Evolutionary conservation across 92 coral and sea anemone species (phyloP), one percentile per base, ranked within the genome.

Genomic region (Porites lobata): DNA sequence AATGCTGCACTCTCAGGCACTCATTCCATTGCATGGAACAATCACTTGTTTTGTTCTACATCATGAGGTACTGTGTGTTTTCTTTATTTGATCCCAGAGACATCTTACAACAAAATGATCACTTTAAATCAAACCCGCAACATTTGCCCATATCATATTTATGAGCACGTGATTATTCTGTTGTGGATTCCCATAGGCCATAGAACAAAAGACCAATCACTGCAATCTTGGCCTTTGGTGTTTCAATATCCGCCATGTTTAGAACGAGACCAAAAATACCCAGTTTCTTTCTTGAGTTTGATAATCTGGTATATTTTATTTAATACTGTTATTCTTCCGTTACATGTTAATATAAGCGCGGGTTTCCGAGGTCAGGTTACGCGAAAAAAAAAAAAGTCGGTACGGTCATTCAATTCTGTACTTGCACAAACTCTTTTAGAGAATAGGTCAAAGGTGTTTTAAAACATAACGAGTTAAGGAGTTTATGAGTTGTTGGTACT

Each of bases 361-460:
- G 9, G 13, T 17, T 17, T 43, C 43, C 6, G 10, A 64, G 63
- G 69, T 73, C 38, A 84, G 61, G 65, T 43, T 62, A 84, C 62
- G 17, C 7, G 53, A 20, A 8, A 6, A 10, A 72, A 64, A 62
- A 75, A 32, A 75, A 66, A 21, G 56, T 29, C 80, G 52, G 10
- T 61, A 62, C 73, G 50, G 47, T 13, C 61, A 10, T 56, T 52
- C 15, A 56, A 56, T 62, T 51, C 64, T 75, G 8, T 64, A 61
- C 64, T 82, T 3, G 6, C 47, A 38, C 47, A 3, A 38, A 38
- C 47, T 38, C 47, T 38, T 38, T 38, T 38, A 38, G 47, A 38
- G 47, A 38, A 38, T 2, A 74, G 87, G 87, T 83, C 87, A 83
- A 83, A 83, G 87, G 87, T 83, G 70, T 72, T 11, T 18, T 58